Conservation (phyloP, 2,888 invertebrate genomes). For the Agonopterix arenella region DNA sequence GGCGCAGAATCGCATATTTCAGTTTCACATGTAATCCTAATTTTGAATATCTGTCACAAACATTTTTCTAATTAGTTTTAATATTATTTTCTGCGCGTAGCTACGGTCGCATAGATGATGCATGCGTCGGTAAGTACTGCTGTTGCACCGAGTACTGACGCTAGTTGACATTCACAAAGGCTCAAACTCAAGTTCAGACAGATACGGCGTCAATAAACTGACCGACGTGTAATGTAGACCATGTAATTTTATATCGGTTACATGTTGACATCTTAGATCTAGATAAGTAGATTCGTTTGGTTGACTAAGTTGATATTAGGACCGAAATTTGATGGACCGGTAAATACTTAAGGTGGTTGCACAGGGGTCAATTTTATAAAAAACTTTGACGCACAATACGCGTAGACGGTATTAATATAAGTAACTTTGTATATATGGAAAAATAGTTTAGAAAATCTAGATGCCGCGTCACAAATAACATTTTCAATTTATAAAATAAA, state of each 20-base stretch:
- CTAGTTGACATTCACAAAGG: constrained; percentile 71
- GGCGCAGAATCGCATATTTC: constrained; percentile 35
- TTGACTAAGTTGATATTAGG: constrained; percentile 4
- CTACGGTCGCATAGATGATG: constrained; percentile 38
- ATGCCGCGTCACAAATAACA: no score
- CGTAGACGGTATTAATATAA: no score
- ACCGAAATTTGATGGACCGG: no score
- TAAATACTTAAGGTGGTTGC: no score
- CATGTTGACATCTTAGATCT: constrained; percentile 9
- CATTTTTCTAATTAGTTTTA: constrained; percentile 28
- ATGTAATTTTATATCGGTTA: constrained; percentile 50
- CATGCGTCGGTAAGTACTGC: constrained; percentile 54
- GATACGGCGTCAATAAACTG: constrained; percentile 64
- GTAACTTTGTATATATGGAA: no score
- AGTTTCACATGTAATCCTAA: constrained; percentile 31
- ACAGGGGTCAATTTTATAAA: no score
- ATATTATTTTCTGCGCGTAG: constrained; percentile 19
- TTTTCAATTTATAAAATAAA: no score
- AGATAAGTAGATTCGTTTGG: neutral
- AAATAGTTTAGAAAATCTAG: no score
- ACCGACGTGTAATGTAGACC: constrained; percentile 30
- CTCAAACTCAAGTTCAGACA: constrained; percentile 68
- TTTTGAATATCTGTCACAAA: constrained; percentile 36
- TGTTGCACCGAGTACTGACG: constrained; percentile 67
- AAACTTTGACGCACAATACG: no score